Percentiles rank a stretch among this genome's conserved stretches.
phyloP scores from a whole-genome alignment of 2,113 vertebrate genomes.

The Cynopterus brachyotis region DNA sequence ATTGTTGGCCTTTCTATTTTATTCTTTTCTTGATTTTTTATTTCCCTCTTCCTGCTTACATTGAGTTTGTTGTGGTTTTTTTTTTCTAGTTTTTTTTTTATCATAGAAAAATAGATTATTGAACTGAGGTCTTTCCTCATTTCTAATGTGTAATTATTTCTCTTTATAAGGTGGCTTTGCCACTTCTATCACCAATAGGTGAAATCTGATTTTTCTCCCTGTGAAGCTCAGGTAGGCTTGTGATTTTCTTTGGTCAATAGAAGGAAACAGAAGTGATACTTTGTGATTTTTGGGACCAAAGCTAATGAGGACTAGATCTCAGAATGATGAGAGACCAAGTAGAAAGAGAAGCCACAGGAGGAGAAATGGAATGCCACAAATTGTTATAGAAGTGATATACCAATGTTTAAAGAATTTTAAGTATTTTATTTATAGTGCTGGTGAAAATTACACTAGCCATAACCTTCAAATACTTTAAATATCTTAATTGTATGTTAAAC shows the following conservation, averaged over 20 bases:
- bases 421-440: not conserved
- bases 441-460: not conserved
- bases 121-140: not conserved
- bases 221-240: not conserved
- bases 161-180: not conserved
- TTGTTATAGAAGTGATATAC: not conserved
- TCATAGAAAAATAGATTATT: not conserved
- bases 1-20: not conserved
- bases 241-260: not conserved
- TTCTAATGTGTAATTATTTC: not conserved
- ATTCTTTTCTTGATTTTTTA: not conserved
- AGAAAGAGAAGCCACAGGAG: not conserved
- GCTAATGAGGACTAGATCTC: not conserved
- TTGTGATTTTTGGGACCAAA: not conserved
- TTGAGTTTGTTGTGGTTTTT: not conserved
- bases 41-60: not conserved
- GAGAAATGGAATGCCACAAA: not conserved
- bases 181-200: fast-evolving
- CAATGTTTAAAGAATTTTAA: not conserved
- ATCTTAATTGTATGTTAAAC: not conserved
- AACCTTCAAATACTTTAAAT: not conserved
- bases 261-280: not conserved
- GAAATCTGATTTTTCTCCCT: not conserved
- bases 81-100: not conserved
- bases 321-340: not conserved